Evolutionary conservation across 2,888 invertebrate genomes (phyloP), one percentile per base, ranked within the genome.

Genomic region (Iphiclides podalirius): DNA sequence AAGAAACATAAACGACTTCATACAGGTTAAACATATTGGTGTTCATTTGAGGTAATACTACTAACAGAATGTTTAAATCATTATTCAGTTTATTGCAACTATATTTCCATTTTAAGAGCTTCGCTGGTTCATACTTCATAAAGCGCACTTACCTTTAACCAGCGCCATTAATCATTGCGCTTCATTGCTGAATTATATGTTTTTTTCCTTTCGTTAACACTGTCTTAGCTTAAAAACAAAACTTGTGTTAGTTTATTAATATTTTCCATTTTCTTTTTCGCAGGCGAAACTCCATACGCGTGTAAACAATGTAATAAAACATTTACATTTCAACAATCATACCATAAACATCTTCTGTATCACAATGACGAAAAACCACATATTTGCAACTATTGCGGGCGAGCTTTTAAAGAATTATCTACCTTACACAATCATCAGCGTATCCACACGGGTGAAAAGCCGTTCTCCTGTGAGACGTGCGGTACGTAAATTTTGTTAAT

Each of bases 321-420:
- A 8, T 96, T 96, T 77, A 96, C 96, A 41, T 96, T 96, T 81
- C 96, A 96, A 81, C 96, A 96, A 67, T 96, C 96, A 0, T 96
- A 95, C 76, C 96, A 96, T 75, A 96, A 96, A 71, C 96, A 96
- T 79, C 91, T 95, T 68, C 86, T 96, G 42, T 96, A 96, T 70
- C 96, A 96, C 71, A 95, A 94, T 53, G 94, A 95, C 64, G 95
- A 96, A 63, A 96, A 96, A 66, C 96, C 96, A 0, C 92, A 93
- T 60, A 90, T 91, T 1, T 96, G 96, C 65, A 84, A 73, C 42
- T 93, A 93, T 61, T 96, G 96, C 71, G 94, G 95, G 0, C 90
- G 95, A 54, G 92, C 95, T 17, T 96, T 96, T 70, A 96, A 96
- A 71, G 96, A 96, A 75, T 83, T 96, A 16, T 96, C 96, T 1